phyloP scores from a whole-genome alignment of 2,797 vertebrate species.

The Gastrophryne carolinensis region DNA sequence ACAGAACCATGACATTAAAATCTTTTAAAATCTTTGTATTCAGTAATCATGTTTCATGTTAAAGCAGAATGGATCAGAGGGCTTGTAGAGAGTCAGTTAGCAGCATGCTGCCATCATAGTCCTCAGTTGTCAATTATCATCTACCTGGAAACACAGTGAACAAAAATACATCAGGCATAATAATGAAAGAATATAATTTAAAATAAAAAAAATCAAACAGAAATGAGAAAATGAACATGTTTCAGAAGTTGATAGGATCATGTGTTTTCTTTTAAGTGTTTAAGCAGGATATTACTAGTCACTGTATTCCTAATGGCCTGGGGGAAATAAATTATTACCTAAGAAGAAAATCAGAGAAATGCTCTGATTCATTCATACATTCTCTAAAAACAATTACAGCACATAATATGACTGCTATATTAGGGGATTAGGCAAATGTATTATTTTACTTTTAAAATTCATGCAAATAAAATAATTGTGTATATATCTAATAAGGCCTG shows the following conservation, averaged over 20 bases:
- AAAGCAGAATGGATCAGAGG: not conserved
- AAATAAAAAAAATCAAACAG: conserved; percentile 23
- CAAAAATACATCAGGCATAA: not conserved
- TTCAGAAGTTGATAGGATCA: conserved; percentile 47
- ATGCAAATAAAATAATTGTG: conserved; percentile 45
- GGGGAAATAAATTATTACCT: conserved; percentile 63
- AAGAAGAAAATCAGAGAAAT: conserved; percentile 63
- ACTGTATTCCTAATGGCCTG: conserved; percentile 60
- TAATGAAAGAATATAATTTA: conserved; percentile 28
- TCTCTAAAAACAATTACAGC: conserved; percentile 63
- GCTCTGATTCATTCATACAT: conserved; percentile 64
- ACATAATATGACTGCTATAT: conserved; percentile 56
- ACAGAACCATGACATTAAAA: not conserved
- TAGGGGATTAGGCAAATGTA: conserved; percentile 63
- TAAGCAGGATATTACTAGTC: conserved; percentile 61
- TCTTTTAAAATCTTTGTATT: not conserved
- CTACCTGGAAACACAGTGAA: not conserved
- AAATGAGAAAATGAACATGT: conserved; percentile 16
- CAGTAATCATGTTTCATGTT: not conserved
- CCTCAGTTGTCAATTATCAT: conserved; percentile 8
- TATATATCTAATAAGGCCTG: conserved; percentile 5
- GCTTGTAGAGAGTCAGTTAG: conserved; percentile 5
- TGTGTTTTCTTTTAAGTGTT: conserved; percentile 63
- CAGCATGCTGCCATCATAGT: not conserved
- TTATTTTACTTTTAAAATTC: conserved; percentile 67